phyloP scores from a whole-genome alignment of 2,797 vertebrate species.

The Alosa sapidissima region DNA sequence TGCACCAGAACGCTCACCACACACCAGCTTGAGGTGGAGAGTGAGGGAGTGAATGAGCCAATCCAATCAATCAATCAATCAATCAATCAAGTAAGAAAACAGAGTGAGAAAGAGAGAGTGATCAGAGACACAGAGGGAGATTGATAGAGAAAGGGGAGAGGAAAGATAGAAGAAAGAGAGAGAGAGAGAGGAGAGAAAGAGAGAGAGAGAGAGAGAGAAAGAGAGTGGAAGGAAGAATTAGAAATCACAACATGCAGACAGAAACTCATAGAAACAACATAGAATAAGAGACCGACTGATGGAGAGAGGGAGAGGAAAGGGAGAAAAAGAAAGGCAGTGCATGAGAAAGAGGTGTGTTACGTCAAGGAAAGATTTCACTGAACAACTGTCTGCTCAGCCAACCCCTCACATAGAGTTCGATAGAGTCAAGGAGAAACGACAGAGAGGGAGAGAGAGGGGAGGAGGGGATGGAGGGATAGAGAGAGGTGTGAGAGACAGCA shows the following conservation, averaged over 20 bases:
- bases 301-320: neutral
- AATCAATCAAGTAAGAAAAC: neutral
- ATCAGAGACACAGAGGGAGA: neutral
- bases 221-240: neutral
- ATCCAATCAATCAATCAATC: neutral
- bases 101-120: neutral
- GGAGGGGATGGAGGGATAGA: neutral
- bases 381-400: neutral
- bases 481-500: neutral
- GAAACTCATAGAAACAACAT: neutral
- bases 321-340: neutral
- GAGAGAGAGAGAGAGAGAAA: neutral
- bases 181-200: neutral
- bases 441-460: neutral
- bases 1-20: too few species aligned
- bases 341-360: neutral
- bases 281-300: neutral
- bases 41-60: too few species aligned
- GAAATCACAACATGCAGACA: neutral
- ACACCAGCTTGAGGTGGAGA: too few species aligned
- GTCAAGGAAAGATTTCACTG: neutral
- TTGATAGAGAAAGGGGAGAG: neutral
- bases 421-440: neutral
- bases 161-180: neutral
- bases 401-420: neutral